These are phyloP conservation scores for Psilopogon haemacephalus DNA, from an alignment of 2,113 vertebrate genomes.

Conservation along the genomic window DNA sequence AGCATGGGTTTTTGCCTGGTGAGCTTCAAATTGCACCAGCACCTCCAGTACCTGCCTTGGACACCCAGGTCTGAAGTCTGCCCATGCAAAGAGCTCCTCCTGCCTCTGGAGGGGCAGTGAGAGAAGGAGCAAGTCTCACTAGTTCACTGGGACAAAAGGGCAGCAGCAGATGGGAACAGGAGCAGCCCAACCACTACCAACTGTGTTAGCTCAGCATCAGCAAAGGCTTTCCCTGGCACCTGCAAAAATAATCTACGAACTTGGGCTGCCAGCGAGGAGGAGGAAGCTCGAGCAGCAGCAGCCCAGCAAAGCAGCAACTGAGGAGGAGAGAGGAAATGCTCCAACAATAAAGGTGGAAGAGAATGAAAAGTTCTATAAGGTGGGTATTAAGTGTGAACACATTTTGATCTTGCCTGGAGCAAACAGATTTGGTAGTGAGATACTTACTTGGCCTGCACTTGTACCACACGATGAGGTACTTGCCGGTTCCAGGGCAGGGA, in stretches of 20 bases:
- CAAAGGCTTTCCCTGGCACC: neutral
- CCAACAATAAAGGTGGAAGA: neutral
- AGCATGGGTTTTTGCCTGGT: fast-evolving
- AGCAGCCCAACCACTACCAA: neutral
- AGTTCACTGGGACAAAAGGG: neutral
- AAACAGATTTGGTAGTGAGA: neutral
- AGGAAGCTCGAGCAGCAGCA: neutral
- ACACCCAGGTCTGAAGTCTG: neutral
- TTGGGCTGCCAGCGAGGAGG: neutral
- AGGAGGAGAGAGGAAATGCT: neutral
- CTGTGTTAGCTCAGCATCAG: neutral
- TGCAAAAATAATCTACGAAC: neutral
- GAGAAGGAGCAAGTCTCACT: neutral
- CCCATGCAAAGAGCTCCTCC: fast-evolving
- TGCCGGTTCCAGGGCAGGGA: slow-evolving; percentile 84
- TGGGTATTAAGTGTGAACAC: neutral
- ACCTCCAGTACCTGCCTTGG: neutral
- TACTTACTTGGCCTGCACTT: slow-evolving; percentile 92
- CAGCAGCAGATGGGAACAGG: neutral
- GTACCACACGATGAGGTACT: slow-evolving; percentile 88
- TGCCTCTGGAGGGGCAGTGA: fast-evolving
- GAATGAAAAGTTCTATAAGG: neutral
- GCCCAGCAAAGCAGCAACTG: neutral
- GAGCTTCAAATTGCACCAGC: neutral
- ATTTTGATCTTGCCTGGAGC: neutral